Evolutionary conservation across 1,140 invertebrate species (phyloP).

Genomic region (Trinorchestia longiramus): DNA sequence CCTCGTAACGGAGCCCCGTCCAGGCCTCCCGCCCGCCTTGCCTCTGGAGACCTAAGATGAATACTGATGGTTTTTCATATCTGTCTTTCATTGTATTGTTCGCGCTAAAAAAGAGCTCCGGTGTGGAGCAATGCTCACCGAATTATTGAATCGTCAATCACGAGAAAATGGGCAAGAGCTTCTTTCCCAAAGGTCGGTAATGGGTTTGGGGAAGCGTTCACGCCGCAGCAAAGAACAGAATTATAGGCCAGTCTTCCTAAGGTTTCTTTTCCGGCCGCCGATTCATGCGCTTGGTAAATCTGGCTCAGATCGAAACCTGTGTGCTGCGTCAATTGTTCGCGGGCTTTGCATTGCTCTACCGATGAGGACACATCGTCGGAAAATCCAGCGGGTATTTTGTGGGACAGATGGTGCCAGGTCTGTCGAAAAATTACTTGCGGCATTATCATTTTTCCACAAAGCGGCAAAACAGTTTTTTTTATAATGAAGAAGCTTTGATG

Average conservation of each 20-base stretch:
- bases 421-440: neutral
- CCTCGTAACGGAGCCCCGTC: neutral
- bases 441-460: neutral
- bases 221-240: neutral
- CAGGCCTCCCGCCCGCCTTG: neutral
- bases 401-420: neutral
- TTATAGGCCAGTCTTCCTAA: neutral
- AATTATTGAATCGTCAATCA: conserved; percentile 32
- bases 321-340: neutral
- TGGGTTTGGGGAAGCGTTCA: neutral
- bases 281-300: neutral
- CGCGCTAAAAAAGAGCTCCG: neutral
- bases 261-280: neutral
- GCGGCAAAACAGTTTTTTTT: neutral
- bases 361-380: neutral
- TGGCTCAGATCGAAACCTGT: neutral
- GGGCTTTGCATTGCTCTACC: neutral
- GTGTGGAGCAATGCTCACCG: neutral
- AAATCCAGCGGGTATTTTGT: neutral
- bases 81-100: conserved; percentile 20
- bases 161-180: neutral
- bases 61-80: conserved; percentile 12
- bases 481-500: neutral
- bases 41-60: conserved; percentile 13
- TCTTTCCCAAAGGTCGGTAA: neutral